Evolutionary conservation across 2,888 invertebrate species (phyloP).

Genomic region (Sinohyriopsis cumingii): DNA sequence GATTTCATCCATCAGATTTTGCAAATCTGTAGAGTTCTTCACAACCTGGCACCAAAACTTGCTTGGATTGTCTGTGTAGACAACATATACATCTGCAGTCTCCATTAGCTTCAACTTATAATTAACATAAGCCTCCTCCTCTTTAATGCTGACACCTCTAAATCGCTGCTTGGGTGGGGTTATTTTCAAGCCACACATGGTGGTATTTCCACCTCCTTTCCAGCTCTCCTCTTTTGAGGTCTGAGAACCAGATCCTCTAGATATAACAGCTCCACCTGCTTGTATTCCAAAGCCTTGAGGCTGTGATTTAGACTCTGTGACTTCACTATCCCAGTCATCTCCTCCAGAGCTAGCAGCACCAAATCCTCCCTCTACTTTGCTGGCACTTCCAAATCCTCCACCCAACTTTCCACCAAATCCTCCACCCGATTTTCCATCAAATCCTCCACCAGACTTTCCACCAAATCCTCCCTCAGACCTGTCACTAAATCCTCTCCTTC

Average conservation of each 20-base stretch:
- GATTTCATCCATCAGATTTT: constrained; percentile 50
- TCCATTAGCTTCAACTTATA: constrained; percentile 36
- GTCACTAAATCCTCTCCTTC: background rate
- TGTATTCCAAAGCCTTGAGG: background rate
- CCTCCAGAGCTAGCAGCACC: constrained; percentile 14
- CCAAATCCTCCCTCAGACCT: constrained; percentile 7
- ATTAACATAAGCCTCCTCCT: constrained; percentile 14
- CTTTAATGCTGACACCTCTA: constrained; percentile 6
- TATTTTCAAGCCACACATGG: background rate
- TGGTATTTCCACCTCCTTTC: background rate
- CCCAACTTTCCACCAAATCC: constrained; percentile 9
- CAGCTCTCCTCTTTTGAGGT: background rate
- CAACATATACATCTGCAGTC: constrained; percentile 44
- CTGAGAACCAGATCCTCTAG: background rate
- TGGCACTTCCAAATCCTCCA: constrained; percentile 10
- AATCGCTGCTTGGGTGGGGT: constrained; percentile 1
- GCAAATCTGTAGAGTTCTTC: constrained; percentile 28
- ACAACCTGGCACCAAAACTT: constrained; percentile 60
- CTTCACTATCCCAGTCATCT: constrained; percentile 18
- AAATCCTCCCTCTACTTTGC: constrained; percentile 7
- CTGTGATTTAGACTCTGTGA: background rate
- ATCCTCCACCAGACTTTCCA: constrained; percentile 17
- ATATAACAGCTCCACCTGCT: background rate
- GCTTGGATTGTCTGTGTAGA: constrained; percentile 41
- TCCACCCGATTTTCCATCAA: constrained; percentile 27